Percentiles rank a stretch among this genome's conserved stretches.
phyloP scores from a whole-genome alignment of 2,888 invertebrate species.

The Oligia latruncula region DNA sequence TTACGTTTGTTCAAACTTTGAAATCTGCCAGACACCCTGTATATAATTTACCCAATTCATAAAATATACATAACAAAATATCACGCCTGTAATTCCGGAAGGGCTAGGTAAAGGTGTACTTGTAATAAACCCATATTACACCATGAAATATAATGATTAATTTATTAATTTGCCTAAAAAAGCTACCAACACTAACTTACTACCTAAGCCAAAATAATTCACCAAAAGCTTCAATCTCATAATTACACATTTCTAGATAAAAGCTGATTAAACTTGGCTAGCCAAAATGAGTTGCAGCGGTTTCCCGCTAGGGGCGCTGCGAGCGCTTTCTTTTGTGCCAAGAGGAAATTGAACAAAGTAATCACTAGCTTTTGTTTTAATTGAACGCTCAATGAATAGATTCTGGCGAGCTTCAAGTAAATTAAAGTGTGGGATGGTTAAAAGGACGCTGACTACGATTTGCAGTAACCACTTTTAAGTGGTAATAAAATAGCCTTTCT shows the following conservation, averaged over 20 bases:
- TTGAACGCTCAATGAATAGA: slow-evolving; percentile 63
- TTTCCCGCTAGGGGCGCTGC: slow-evolving; percentile 36
- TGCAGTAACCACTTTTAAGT: slow-evolving; percentile 18
- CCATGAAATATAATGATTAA: too few species aligned
- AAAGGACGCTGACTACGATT: slow-evolving; percentile 43
- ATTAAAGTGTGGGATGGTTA: slow-evolving; percentile 48
- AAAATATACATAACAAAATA: too few species aligned
- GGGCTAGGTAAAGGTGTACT: too few species aligned
- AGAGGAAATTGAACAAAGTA: slow-evolving; percentile 65
- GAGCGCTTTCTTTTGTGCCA: slow-evolving; percentile 61
- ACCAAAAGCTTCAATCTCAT: slow-evolving; percentile 37
- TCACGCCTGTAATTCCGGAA: too few species aligned
- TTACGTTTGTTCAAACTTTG: too few species aligned
- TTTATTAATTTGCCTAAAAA: not conserved
- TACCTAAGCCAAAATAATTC: not conserved
- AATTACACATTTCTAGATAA: slow-evolving; percentile 48
- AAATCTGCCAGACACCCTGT: too few species aligned
- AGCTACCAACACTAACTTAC: not conserved
- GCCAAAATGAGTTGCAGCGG: slow-evolving; percentile 50
- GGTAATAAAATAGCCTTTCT: not conserved
- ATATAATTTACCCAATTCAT: too few species aligned
- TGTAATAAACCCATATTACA: too few species aligned
- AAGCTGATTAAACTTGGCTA: slow-evolving; percentile 52
- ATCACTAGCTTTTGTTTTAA: slow-evolving; percentile 68
- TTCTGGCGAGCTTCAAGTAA: slow-evolving; percentile 57